These are phyloP conservation scores for Rutpela maculata DNA, from an alignment of 2,888 invertebrate genomes.

Conservation along the genomic window DNA sequence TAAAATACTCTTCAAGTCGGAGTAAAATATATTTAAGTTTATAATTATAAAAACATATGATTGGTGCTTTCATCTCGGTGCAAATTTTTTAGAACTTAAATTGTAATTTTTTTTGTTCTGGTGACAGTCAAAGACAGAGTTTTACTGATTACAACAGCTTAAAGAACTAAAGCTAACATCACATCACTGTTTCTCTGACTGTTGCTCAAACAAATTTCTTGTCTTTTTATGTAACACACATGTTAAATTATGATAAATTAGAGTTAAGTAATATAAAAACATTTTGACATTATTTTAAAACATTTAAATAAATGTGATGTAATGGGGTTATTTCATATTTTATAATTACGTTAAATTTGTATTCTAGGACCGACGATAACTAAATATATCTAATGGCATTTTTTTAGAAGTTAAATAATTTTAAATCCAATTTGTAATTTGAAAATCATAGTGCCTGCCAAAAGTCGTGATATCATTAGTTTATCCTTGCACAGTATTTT, in stretches of 20 bases:
- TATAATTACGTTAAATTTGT: too few species aligned
- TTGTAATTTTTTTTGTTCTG: background rate
- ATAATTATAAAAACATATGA: background rate
- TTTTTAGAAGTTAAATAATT: too few species aligned
- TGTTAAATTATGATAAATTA: background rate
- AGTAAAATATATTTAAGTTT: background rate
- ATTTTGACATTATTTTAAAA: background rate
- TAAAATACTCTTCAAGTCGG: background rate
- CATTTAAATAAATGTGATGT: background rate
- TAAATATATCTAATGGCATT: too few species aligned
- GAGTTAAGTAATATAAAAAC: background rate
- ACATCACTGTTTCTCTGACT: too few species aligned
- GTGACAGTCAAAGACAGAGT: background rate
- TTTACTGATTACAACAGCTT: background rate
- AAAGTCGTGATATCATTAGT: too few species aligned
- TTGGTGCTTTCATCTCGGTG: background rate
- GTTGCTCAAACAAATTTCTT: background rate
- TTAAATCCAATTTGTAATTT: too few species aligned
- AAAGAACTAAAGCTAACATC: too few species aligned
- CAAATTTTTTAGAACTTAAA: background rate
- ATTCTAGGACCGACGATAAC: too few species aligned
- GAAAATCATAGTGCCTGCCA: too few species aligned
- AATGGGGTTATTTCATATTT: background rate
- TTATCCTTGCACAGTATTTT: too few species aligned
- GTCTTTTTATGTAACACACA: background rate